Base-by-base conservation (phyloP, 2,113 vertebrate species). In the Formicarius rufipectus region DNA sequence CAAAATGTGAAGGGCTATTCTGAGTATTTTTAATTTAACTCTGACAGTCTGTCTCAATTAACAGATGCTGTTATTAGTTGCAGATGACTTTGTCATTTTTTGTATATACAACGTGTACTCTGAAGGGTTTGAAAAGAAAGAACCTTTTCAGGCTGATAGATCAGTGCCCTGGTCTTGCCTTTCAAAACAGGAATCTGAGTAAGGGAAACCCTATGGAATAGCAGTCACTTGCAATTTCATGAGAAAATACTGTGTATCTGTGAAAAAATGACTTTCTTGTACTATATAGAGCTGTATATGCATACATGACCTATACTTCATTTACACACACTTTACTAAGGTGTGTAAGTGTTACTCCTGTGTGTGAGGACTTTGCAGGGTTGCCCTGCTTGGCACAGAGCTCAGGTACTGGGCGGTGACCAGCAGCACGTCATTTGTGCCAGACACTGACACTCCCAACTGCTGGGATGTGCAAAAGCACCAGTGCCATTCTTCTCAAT, bases 1-100 rank as follows among this genome's bases (percentile, higher is more conserved):
- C 92, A 97, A 96, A 95, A 95, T 94, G 86, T 96, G 95, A 93
- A 94, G 73, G 93, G 86, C 93, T 93, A 96, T 94, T 94, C 90
- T 90, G 95, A 95, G 84, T 92, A 90, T 94, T 96, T 96, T 93
- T 92, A 90, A 93, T 96, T 94, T 90, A 68, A 89, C 44, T 95
- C 90, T 92, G 93, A 90, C 68, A 15, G 83, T 95, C 92, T 96
- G 88, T 94, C 93, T 90, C 93, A 81, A 86, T 94, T 93, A 93
- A 87, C 93, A 95, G 93, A 93, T 96, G 95, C 80, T 93, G 83
- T 78, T 96, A 84, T 66, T 94, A 96, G 95, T 93, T 96, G 94
- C 72, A 87, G 95, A 87, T 87, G 90, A 96, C 90, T 94, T 87
- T 96, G 93, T 96, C 77, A 84, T 84, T 93, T 90, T 64, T 90